Evolutionary conservation across 2,797 vertebrate species (phyloP).

Genomic region (Brotula barbata): DNA sequence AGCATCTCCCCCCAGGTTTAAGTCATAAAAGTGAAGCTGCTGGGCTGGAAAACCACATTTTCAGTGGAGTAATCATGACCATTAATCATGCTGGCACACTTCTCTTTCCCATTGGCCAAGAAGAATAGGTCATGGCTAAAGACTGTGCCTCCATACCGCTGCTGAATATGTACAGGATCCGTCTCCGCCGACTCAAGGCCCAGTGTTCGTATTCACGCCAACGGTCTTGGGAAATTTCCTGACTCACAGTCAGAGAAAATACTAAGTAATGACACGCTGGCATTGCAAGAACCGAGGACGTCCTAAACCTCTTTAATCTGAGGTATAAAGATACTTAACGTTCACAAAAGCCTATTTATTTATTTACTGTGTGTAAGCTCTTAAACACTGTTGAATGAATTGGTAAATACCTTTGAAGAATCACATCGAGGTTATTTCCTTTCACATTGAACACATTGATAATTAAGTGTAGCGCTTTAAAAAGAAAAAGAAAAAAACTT

Average conservation of each 20-base stretch:
- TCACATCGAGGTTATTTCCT: too few relatives aligned
- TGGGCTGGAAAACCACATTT: slow-evolving; percentile 84
- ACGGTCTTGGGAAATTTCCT: slow-evolving; percentile 56
- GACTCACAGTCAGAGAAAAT: slow-evolving; percentile 47
- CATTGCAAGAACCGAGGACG: slow-evolving; percentile 9
- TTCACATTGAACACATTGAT: too few relatives aligned
- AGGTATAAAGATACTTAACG: too few relatives aligned
- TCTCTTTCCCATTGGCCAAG: slow-evolving; percentile 74
- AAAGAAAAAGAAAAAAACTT: too few relatives aligned
- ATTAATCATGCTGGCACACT: slow-evolving; percentile 82
- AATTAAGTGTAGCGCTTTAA: too few relatives aligned
- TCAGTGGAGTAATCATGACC: slow-evolving; percentile 85
- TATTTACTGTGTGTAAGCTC: too few relatives aligned
- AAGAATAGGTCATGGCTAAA: slow-evolving; percentile 75
- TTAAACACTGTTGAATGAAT: too few relatives aligned
- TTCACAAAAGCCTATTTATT: too few relatives aligned
- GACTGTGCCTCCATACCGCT: slow-evolving; percentile 52
- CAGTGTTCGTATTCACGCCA: slow-evolving; percentile 58
- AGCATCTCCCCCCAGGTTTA: slow-evolving; percentile 76
- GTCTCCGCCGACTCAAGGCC: slow-evolving; percentile 55
- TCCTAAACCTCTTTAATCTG: not conserved
- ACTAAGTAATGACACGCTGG: slow-evolving; percentile 47
- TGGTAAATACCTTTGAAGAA: too few relatives aligned
- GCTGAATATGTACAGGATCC: slow-evolving; percentile 64
- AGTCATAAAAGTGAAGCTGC: slow-evolving; percentile 83